phyloP scores from a whole-genome alignment of 2,797 vertebrate genomes.

The Acrossocheilus fasciatus region DNA sequence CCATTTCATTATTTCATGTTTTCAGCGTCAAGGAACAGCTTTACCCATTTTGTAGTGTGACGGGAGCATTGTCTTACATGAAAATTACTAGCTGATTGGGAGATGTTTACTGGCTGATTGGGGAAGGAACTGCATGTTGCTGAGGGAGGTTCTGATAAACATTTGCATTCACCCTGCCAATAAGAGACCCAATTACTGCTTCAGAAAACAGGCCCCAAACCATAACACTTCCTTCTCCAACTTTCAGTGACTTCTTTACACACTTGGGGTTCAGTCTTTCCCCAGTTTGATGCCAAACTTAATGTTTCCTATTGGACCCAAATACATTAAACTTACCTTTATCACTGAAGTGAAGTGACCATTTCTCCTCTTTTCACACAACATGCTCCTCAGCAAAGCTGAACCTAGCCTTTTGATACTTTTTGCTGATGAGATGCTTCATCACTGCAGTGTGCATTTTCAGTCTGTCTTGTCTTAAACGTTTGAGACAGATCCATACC shows the following conservation, averaged over 20 bases:
- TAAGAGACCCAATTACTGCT: no score
- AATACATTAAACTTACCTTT: no score
- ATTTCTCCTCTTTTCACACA: no score
- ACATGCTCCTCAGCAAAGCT: no score
- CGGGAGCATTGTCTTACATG: not conserved
- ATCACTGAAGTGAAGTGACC: no score
- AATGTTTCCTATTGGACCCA: not conserved
- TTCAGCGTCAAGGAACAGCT: not conserved
- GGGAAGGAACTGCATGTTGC: not conserved
- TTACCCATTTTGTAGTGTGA: not conserved
- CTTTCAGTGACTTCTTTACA: not conserved
- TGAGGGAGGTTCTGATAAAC: no score
- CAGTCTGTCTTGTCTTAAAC: no score
- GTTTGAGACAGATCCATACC: not conserved
- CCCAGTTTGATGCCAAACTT: not conserved
- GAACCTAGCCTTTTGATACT: no score
- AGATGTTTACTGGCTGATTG: not conserved
- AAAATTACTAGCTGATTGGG: not conserved
- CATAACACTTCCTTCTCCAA: not conserved
- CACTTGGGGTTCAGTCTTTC: not conserved
- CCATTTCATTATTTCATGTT: no score
- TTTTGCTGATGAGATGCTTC: no score
- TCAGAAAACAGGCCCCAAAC: not conserved
- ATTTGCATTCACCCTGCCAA: no score
- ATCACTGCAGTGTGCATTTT: no score